A percentile compares a stretch with the other conserved stretches of the same genome.
phyloP scores from a whole-genome alignment of 2,113 vertebrate species.

The Passer montanus region DNA sequence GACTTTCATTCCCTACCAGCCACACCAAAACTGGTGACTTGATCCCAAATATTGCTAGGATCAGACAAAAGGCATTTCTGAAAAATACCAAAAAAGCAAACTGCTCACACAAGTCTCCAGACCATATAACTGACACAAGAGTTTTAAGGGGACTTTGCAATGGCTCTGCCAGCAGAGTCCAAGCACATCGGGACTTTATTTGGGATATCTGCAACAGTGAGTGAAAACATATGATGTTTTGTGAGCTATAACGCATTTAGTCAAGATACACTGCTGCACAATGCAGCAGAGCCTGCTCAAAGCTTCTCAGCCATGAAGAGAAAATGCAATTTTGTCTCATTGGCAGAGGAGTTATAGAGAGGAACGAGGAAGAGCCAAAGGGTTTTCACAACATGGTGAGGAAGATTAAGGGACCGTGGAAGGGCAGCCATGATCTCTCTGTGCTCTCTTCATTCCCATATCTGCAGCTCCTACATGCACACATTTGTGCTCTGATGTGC shows the following conservation, averaged over 20 bases:
- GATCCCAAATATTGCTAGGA: background rate
- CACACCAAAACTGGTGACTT: background rate
- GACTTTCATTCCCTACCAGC: background rate
- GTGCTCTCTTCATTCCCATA: background rate
- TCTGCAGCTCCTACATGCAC: background rate
- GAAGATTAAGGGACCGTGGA: background rate
- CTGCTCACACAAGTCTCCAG: background rate
- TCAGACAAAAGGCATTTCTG: background rate
- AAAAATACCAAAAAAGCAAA: background rate
- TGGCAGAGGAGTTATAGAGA: background rate
- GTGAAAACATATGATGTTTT: background rate
- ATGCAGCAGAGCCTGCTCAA: background rate
- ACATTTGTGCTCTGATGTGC: background rate
- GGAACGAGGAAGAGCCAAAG: background rate
- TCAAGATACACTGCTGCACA: conserved; percentile 7
- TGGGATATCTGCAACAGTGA: background rate
- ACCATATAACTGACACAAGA: background rate
- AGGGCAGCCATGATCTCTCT: background rate
- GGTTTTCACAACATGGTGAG: background rate
- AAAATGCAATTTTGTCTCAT: background rate
- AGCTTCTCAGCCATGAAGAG: conserved; percentile 20
- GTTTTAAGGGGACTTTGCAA: background rate
- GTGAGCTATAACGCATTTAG: background rate
- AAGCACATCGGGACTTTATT: background rate
- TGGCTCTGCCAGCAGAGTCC: background rate